These are phyloP conservation scores for Oncorhynchus keta DNA, from an alignment of 2,113 vertebrate genomes.

Conservation along the genomic window DNA sequence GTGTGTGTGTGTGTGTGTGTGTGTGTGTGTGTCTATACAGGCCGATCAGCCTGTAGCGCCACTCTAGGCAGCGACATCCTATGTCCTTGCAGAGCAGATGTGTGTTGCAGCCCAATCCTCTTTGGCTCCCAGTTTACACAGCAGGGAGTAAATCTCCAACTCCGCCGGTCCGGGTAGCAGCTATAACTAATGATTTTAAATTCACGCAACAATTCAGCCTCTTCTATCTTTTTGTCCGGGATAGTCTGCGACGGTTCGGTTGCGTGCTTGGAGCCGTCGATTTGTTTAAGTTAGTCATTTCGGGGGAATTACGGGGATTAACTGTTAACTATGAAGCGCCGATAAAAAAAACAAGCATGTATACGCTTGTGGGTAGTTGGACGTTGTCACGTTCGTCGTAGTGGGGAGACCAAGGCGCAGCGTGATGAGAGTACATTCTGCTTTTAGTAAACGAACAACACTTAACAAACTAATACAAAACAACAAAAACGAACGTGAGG, in stretches of 20 bases:
- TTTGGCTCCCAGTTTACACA: slow-evolving; percentile 13
- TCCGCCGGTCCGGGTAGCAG: not conserved
- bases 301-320: not conserved
- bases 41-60: slow-evolving; percentile 9
- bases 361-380: not conserved
- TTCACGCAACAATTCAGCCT: not conserved
- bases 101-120: slow-evolving; percentile 27
- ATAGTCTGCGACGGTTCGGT: not conserved
- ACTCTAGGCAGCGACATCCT: too few relatives aligned
- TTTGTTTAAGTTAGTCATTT: slow-evolving; percentile 5
- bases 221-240: not conserved
- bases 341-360: not conserved
- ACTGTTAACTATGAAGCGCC: not conserved
- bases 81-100: slow-evolving; percentile 14
- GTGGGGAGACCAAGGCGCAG: too few relatives aligned
- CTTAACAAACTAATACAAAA: too few relatives aligned
- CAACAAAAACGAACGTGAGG: too few relatives aligned
- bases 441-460: too few relatives aligned
- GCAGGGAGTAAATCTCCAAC: slow-evolving; percentile 9
- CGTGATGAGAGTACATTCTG: too few relatives aligned
- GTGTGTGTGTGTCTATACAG: not conserved
- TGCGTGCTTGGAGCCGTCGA: not conserved
- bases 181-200: not conserved
- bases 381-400: too few relatives aligned
- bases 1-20: not conserved